Percentiles rank a stretch among this genome's conserved stretches.
Evolutionary conservation across 1,140 invertebrate species (phyloP).

Genomic region (Micrasema minimum): DNA sequence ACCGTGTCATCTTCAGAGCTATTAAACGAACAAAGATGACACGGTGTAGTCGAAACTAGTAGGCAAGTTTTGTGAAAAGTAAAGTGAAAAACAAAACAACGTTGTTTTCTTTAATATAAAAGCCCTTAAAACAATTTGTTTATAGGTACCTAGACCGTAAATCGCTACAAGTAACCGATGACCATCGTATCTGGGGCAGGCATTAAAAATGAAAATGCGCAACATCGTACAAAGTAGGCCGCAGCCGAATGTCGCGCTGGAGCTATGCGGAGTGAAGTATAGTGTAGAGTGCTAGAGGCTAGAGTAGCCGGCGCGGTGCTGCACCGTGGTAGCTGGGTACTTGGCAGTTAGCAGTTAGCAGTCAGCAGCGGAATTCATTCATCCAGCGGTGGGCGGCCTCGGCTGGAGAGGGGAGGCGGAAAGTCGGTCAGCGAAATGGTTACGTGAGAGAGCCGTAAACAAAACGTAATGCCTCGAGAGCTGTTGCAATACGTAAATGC

Average conservation of each 20-base stretch:
- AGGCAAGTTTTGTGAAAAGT: too few relatives aligned
- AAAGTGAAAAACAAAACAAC: too few relatives aligned
- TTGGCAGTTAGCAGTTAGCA: not conserved
- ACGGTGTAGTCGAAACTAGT: too few relatives aligned
- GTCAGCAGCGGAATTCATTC: slow-evolving; percentile 29
- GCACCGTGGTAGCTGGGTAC: not conserved
- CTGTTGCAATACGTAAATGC: slow-evolving; percentile 33
- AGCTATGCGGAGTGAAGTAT: not conserved
- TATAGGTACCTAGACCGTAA: not conserved
- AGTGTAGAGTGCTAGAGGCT: not conserved
- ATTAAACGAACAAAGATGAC: too few relatives aligned
- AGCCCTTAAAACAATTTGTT: too few relatives aligned
- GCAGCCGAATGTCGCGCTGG: slow-evolving; percentile 31
- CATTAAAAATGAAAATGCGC: slow-evolving; percentile 33
- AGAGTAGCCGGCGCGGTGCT: too few relatives aligned
- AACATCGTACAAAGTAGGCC: slow-evolving; percentile 29
- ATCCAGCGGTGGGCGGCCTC: slow-evolving; percentile 35
- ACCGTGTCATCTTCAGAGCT: too few relatives aligned
- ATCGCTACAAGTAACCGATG: slow-evolving; percentile 16
- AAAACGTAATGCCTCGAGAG: slow-evolving; percentile 40
- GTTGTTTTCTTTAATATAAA: too few relatives aligned
- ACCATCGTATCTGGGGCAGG: slow-evolving; percentile 29
- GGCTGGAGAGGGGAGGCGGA: slow-evolving; percentile 49
- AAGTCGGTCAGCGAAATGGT: slow-evolving; percentile 54
- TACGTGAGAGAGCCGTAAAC: slow-evolving; percentile 48